A percentile compares a stretch with the other conserved stretches of the same genome.
Evolutionary conservation across 2,113 vertebrate genomes (phyloP).

Genomic region (Catharus fuscescens): DNA sequence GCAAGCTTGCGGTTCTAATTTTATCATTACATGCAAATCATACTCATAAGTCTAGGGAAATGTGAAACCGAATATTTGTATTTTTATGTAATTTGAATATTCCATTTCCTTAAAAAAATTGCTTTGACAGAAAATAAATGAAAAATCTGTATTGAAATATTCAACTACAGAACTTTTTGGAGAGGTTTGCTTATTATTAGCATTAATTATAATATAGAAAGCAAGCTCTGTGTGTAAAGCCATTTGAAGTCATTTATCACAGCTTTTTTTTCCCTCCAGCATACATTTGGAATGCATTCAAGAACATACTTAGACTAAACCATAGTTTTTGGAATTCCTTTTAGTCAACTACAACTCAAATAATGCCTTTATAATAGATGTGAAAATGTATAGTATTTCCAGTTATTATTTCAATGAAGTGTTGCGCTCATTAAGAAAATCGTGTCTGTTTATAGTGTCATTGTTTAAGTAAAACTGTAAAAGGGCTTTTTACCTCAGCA

Average conservation of each 20-base stretch:
- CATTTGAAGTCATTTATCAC: background rate
- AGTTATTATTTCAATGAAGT: background rate
- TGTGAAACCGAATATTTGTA: background rate
- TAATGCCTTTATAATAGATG: background rate
- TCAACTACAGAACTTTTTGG: background rate
- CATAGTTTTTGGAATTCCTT: background rate
- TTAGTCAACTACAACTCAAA: background rate
- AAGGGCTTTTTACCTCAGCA: background rate
- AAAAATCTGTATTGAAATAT: background rate
- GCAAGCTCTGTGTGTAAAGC: background rate
- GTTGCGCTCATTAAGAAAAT: background rate
- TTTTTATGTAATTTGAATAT: background rate
- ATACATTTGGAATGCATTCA: background rate
- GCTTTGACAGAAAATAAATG: background rate
- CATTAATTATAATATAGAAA: background rate
- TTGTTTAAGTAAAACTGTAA: background rate
- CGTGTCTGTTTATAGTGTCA: background rate
- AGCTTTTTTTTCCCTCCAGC: background rate
- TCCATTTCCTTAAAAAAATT: background rate
- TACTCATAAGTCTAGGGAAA: background rate
- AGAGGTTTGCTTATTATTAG: background rate
- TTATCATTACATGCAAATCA: background rate
- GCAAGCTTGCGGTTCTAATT: background rate
- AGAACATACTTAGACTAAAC: background rate
- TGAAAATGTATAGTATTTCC: background rate